phyloP scores from a whole-genome alignment of 2,113 vertebrate genomes.

The Platycercus adscitus region DNA sequence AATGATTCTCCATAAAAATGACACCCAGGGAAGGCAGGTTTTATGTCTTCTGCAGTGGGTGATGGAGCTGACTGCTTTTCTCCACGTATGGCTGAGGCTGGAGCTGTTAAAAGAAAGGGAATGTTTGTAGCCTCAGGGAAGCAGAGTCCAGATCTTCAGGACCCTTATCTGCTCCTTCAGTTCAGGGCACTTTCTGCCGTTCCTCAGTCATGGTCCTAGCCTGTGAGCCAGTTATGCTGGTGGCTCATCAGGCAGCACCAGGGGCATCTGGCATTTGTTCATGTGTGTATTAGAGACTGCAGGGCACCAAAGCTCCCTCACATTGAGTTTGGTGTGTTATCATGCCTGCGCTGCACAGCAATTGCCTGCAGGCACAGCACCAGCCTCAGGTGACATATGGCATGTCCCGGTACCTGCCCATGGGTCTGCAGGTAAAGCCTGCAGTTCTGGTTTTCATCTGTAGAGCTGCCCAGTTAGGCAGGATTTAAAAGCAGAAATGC shows the following conservation, averaged over 20 bases:
- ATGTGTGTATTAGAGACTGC: not conserved
- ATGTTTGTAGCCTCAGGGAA: not conserved
- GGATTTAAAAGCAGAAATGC: not conserved
- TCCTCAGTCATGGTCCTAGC: not conserved
- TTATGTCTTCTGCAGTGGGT: not conserved
- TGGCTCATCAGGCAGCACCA: not conserved
- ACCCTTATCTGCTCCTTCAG: not conserved
- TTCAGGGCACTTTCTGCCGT: not conserved
- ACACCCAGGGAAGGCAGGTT: not conserved
- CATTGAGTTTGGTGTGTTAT: rapidly evolving
- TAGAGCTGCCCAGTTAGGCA: too few species aligned
- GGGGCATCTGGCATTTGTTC: not conserved
- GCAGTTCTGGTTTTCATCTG: rapidly evolving
- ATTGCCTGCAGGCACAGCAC: not conserved
- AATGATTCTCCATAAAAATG: not conserved
- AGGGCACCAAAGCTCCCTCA: not conserved
- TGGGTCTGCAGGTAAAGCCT: not conserved
- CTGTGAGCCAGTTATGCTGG: not conserved
- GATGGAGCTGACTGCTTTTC: not conserved
- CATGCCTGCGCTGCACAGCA: rapidly evolving
- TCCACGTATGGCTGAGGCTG: not conserved
- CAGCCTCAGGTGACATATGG: not conserved
- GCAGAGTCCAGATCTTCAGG: not conserved
- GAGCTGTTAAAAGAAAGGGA: not conserved
- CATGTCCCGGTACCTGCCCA: rapidly evolving